A percentile compares a stretch with the other conserved stretches of the same genome.
Conservation (phyloP, 2,888 invertebrate species). For the Amblyjoppa proteus region DNA sequence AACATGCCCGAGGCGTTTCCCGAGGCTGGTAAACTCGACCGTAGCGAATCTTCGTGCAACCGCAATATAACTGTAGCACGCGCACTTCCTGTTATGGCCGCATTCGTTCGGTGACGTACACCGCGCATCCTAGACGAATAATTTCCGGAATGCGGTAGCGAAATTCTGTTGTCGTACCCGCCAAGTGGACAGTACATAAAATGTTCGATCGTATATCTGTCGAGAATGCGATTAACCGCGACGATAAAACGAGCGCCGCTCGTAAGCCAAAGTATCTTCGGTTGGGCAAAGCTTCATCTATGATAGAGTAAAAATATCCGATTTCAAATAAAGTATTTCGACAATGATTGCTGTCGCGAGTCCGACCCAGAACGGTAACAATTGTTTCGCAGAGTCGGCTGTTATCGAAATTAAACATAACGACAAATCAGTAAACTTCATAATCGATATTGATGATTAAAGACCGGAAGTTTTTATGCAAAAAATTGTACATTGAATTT, state of each 20-base stretch:
- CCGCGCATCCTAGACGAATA: conserved; percentile 33
- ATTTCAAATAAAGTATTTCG: not conserved
- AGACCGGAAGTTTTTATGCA: no score
- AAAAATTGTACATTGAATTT: no score
- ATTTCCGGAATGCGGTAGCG: conserved; percentile 18
- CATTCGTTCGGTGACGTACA: conserved; percentile 33
- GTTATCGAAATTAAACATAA: no score
- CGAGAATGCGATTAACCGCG: conserved; percentile 30
- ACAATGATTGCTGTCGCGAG: not conserved
- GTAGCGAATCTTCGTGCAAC: not conserved
- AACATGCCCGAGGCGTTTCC: not conserved
- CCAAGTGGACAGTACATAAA: conserved; percentile 27
- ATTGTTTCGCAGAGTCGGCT: no score
- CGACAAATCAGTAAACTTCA: no score
- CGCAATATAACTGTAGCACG: conserved; percentile 6
- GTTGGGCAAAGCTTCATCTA: conserved; percentile 6
- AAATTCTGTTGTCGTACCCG: conserved; percentile 24
- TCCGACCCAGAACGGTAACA: no score
- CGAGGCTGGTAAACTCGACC: not conserved
- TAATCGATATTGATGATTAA: no score
- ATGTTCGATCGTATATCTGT: conserved; percentile 38
- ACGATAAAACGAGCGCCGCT: conserved; percentile 23
- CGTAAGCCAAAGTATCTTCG: not conserved
- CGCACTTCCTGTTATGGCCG: conserved; percentile 33
- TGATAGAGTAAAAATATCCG: not conserved